Conservation (phyloP, 2,797 vertebrate species). For the Rhinichthys osculus region DNA sequence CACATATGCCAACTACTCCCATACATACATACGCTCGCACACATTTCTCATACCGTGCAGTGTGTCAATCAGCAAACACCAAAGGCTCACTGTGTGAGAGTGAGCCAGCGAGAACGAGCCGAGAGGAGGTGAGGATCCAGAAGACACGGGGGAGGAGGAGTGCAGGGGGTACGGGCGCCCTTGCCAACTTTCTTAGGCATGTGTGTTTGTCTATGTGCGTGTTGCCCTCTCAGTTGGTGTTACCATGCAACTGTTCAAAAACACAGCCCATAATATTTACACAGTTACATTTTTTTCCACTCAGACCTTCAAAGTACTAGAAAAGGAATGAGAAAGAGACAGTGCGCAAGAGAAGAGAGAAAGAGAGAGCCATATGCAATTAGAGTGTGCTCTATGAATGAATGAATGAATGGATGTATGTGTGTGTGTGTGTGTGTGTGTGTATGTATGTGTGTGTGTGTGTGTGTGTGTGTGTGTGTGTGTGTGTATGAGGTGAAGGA, state of each 20-base stretch:
- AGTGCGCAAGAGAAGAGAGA: slow-evolving; percentile 45
- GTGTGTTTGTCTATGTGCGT: slow-evolving; percentile 54
- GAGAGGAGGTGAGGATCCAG: slow-evolving; percentile 35
- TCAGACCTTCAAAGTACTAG: slow-evolving; percentile 68
- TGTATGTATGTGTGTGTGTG: too few relatives aligned
- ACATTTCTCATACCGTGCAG: slow-evolving; percentile 64
- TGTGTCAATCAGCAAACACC: slow-evolving; percentile 75
- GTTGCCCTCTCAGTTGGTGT: slow-evolving; percentile 69
- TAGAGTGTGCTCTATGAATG: slow-evolving; percentile 41
- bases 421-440: slow-evolving; percentile 26
- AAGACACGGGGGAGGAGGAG: slow-evolving; percentile 16
- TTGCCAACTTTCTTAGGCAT: slow-evolving; percentile 71
- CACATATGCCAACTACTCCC: slow-evolving; percentile 18
- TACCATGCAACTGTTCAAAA: slow-evolving; percentile 79
- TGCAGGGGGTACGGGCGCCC: slow-evolving; percentile 61
- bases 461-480: not conserved
- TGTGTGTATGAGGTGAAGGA: slow-evolving; percentile 64
- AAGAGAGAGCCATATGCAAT: slow-evolving; percentile 10
- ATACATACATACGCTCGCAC: slow-evolving; percentile 18
- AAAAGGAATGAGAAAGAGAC: slow-evolving; percentile 47
- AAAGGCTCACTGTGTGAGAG: slow-evolving; percentile 75
- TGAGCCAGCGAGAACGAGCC: slow-evolving; percentile 38
- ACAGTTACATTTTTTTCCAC: slow-evolving; percentile 80
- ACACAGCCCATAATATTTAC: slow-evolving; percentile 85
- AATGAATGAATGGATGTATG: slow-evolving; percentile 14